phyloP scores from a whole-genome alignment of 2,113 vertebrate genomes.

The Pterocles orientalis region DNA sequence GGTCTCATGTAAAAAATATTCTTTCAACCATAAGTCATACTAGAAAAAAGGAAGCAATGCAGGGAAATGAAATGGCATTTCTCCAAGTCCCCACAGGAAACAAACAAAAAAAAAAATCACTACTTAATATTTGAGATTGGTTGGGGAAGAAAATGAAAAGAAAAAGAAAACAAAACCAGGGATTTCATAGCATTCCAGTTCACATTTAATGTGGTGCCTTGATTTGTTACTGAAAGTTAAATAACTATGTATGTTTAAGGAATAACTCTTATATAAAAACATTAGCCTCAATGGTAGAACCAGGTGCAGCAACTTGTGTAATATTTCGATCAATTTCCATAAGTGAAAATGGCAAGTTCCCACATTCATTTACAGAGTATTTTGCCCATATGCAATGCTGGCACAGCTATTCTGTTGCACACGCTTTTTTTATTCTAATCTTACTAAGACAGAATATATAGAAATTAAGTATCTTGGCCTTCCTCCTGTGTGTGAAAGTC shows the following conservation, averaged over 20 bases:
- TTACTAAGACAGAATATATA: neutral
- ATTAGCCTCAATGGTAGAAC: neutral
- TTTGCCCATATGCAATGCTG: neutral
- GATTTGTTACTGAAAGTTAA: neutral
- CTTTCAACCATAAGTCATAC: neutral
- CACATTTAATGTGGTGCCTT: neutral
- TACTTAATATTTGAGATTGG: neutral
- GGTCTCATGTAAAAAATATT: neutral
- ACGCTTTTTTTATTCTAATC: neutral
- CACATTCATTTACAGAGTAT: neutral
- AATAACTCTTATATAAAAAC: neutral
- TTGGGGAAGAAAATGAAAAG: neutral
- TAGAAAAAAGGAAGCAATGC: neutral
- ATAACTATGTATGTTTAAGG: neutral
- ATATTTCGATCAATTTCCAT: neutral
- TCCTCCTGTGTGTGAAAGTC: neutral
- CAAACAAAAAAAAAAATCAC: neutral
- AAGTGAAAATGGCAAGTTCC: slow-evolving; percentile 6
- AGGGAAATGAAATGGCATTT: neutral
- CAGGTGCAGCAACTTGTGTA: neutral
- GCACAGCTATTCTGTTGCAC: neutral
- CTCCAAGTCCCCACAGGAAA: neutral
- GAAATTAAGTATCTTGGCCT: slow-evolving; percentile 9
- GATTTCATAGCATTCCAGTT: neutral
- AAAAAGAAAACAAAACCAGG: neutral